Percentiles rank a stretch among this genome's conserved stretches.
Conservation (phyloP, 2,888 invertebrate genomes). For the Oxystoma pomonae region DNA sequence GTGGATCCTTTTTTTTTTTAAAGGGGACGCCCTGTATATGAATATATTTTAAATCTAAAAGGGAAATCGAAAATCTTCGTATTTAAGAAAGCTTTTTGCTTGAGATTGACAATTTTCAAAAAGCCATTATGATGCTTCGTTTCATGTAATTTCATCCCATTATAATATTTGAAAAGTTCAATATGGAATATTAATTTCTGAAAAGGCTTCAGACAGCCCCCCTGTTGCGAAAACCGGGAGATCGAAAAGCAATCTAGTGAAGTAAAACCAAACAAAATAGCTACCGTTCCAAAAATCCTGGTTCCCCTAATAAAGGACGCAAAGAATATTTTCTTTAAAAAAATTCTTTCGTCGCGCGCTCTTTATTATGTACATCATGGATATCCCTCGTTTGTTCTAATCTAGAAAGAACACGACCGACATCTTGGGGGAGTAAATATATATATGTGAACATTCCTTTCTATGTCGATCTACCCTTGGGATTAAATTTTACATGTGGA, state of each 20-base stretch:
- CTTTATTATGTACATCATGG: constrained; percentile 20
- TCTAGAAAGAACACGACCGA: constrained; percentile 40
- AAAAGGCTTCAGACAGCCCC: constrained; percentile 12
- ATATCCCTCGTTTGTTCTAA: constrained; percentile 43
- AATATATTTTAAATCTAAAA: too few species aligned
- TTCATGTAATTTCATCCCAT: neutral
- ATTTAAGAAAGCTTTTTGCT: neutral
- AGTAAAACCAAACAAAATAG: constrained; percentile 17
- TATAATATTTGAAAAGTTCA: constrained; percentile 3
- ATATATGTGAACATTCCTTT: constrained; percentile 17
- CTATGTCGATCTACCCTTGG: constrained; percentile 38
- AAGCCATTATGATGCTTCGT: neutral
- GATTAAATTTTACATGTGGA: constrained; percentile 50
- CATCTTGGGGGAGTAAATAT: constrained; percentile 26
- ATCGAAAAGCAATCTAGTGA: constrained; percentile 18
- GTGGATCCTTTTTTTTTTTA: too few species aligned
- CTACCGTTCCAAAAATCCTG: constrained; percentile 2
- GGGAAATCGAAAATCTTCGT: neutral
- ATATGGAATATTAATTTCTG: constrained; percentile 18
- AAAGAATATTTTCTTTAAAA: constrained; percentile 21
- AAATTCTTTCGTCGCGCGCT: constrained; percentile 11
- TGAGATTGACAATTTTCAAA: neutral
- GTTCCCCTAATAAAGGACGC: constrained; percentile 15
- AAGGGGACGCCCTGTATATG: too few species aligned
- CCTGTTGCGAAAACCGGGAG: neutral